These are phyloP conservation scores for Lycia hirtaria DNA, from an alignment of 2,888 invertebrate species.

Conservation along the genomic window DNA sequence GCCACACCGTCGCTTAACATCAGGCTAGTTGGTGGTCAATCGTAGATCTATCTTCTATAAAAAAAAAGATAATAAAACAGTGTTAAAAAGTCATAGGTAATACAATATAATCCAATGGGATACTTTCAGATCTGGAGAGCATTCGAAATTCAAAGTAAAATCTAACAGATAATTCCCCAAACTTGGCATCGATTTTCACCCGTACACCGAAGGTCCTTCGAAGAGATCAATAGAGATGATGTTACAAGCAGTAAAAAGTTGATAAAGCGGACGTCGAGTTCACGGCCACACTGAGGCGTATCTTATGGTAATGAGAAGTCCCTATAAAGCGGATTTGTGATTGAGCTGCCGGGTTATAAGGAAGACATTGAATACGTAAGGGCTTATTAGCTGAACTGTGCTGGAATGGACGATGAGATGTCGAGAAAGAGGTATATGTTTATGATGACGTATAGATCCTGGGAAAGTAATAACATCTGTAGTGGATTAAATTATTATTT, in stretches of 20 bases:
- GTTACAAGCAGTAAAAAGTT: constrained; percentile 27
- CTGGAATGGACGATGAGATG: not conserved
- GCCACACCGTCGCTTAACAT: too few relatives aligned
- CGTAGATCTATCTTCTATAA: too few relatives aligned
- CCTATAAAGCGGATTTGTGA: constrained; percentile 31
- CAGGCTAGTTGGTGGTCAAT: too few relatives aligned
- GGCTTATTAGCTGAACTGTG: constrained; percentile 24
- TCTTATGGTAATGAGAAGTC: constrained; percentile 39
- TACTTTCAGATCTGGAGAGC: too few relatives aligned
- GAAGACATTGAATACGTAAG: constrained; percentile 30
- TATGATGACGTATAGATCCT: constrained; percentile 1
- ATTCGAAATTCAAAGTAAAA: not conserved
- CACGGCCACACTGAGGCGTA: constrained; percentile 31
- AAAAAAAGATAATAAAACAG: too few relatives aligned
- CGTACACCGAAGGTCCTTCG: not conserved
- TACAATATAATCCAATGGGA: too few relatives aligned
- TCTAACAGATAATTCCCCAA: not conserved
- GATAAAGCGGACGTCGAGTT: constrained; percentile 28
- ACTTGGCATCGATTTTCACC: constrained; percentile 3
- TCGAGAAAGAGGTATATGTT: not conserved
- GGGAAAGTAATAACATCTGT: too few relatives aligned
- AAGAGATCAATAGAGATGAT: constrained; percentile 26
- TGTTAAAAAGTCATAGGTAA: too few relatives aligned
- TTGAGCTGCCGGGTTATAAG: constrained; percentile 26
- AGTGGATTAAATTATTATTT: too few relatives aligned